Percentiles rank a stretch among this genome's conserved stretches.
Conservation (phyloP, 2,113 vertebrate genomes). For the Thalassarche chlororhynchos region DNA sequence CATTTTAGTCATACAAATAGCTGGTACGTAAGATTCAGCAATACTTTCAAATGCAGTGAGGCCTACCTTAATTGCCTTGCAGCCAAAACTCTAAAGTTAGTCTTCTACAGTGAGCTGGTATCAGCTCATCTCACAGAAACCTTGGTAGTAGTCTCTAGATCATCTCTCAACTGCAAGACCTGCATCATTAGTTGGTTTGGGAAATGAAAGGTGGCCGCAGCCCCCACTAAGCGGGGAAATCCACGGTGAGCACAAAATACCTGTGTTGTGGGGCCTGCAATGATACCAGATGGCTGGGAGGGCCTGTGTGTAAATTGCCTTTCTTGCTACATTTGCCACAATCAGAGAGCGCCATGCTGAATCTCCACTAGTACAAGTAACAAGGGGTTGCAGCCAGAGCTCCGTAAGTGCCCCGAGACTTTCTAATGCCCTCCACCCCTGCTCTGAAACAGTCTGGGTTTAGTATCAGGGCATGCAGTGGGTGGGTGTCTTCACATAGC, state of each 20-base stretch:
- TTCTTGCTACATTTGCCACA: not conserved
- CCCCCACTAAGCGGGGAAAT: not conserved
- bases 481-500: accelerated
- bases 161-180: not conserved
- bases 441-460: not conserved
- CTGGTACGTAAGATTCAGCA: not conserved
- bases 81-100: not conserved
- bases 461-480: not conserved
- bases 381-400: not conserved
- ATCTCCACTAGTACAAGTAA: not conserved
- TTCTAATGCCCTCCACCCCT: not conserved
- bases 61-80: not conserved
- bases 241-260: not conserved
- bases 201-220: not conserved
- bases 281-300: not conserved
- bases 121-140: not conserved
- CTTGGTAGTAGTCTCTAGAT: not conserved
- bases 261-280: not conserved
- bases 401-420: accelerated
- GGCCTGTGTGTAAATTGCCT: not conserved
- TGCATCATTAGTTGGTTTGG: not conserved
- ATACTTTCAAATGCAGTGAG: not conserved
- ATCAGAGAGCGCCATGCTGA: not conserved
- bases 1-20: not conserved
- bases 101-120: not conserved